These are phyloP conservation scores for Salvelinus fontinalis DNA, from an alignment of 2,113 vertebrate species.

Conservation along the genomic window DNA sequence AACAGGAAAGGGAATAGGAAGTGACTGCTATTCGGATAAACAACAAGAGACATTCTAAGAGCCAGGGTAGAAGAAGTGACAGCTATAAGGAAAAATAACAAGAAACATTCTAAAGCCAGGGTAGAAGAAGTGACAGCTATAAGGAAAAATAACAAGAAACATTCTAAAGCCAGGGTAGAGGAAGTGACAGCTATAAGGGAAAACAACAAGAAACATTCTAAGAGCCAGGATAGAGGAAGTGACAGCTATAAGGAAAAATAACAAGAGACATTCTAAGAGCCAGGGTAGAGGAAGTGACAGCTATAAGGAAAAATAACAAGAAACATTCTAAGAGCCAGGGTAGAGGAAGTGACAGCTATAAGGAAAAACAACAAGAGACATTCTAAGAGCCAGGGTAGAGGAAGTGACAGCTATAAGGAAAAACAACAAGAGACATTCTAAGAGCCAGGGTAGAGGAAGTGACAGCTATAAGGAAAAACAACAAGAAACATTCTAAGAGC, in stretches of 20 bases:
- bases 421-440: background rate
- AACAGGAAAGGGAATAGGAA: too few relatives aligned
- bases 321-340: background rate
- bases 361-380: background rate
- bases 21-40: background rate
- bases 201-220: too few relatives aligned
- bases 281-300: too few relatives aligned
- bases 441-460: constrained; percentile 41
- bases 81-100: too few relatives aligned
- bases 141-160: too few relatives aligned
- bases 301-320: too few relatives aligned
- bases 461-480: constrained; percentile 11
- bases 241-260: too few relatives aligned
- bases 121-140: constrained; percentile 33
- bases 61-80: constrained; percentile 34
- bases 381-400: too few relatives aligned
- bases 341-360: too few relatives aligned
- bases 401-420: too few relatives aligned
- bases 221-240: too few relatives aligned
- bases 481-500: background rate
- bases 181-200: constrained; percentile 30
- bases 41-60: background rate
- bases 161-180: background rate
- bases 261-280: background rate
- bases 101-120: too few relatives aligned